phyloP scores from a whole-genome alignment of 2,113 vertebrate species.

The Corythoichthys haematopterus region DNA sequence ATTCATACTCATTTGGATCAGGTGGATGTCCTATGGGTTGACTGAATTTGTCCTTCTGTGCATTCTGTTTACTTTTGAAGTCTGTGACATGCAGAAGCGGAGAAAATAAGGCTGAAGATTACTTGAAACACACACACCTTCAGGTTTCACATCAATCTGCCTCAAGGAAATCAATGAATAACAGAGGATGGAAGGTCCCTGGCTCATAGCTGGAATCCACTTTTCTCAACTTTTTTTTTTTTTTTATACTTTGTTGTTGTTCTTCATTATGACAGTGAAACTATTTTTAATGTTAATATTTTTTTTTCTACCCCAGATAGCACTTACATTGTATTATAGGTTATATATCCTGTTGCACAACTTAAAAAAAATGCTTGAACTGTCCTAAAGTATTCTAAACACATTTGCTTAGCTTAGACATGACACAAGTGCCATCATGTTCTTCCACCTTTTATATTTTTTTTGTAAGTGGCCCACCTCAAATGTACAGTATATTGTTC shows the following conservation, averaged over 20 bases:
- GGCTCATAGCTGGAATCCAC: slow-evolving; percentile 25
- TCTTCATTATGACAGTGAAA: slow-evolving; percentile 8
- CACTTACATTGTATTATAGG: slow-evolving; percentile 20
- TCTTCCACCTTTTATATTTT: slow-evolving; percentile 8
- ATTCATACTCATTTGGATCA: slow-evolving; percentile 48
- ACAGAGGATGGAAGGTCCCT: slow-evolving; percentile 9
- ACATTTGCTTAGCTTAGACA: slow-evolving; percentile 40
- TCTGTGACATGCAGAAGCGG: neutral
- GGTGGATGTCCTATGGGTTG: slow-evolving; percentile 25
- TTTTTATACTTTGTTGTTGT: slow-evolving; percentile 7
- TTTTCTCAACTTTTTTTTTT: neutral
- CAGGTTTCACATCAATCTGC: neutral
- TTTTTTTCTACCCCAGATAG: slow-evolving; percentile 8
- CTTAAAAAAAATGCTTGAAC: slow-evolving; percentile 27
- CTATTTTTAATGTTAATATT: neutral
- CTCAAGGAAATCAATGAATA: neutral
- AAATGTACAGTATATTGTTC: slow-evolving; percentile 10
- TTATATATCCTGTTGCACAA: slow-evolving; percentile 23
- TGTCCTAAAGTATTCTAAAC: slow-evolving; percentile 19
- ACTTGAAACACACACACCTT: slow-evolving; percentile 17
- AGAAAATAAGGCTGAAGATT: neutral
- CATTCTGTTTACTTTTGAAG: slow-evolving; percentile 19
- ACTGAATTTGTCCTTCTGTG: slow-evolving; percentile 36
- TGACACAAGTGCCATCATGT: slow-evolving; percentile 47
- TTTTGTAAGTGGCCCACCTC: neutral